Evolutionary conservation across 2,888 invertebrate genomes (phyloP), one percentile per base, ranked within the genome.

Genomic region (Epinotia nisella): DNA sequence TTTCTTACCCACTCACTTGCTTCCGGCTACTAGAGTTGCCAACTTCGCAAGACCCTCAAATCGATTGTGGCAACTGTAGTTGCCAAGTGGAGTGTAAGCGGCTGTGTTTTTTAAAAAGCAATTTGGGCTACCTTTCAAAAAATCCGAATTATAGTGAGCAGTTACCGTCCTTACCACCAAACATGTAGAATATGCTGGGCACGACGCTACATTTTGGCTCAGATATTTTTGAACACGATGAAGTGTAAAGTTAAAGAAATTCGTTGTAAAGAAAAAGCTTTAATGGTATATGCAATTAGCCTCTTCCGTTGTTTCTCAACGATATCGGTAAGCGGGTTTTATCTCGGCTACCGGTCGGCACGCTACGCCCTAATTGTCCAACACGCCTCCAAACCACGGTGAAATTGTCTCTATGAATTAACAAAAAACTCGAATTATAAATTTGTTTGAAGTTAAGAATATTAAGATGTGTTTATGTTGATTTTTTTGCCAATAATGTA

Each of bases 241-340:
- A 24, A 24, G 21, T 2, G 9, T 9, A 35, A 7, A 35, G 9
- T n/a, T n/a, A n/a, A n/a, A n/a, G n/a, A n/a, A 73, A 73, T 61
- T 29, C 7, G 45, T 68, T 64, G 70, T 74, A 62, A 61, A 71
- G 74, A 68, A 71, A 67, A 62, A 60, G 35, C 49, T 72, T 59
- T 74, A 78, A 79, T 77, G 71, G 75, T 45, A 65, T 70, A 60
- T 66, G 81, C 80, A 83, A 88, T 87, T 87, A 87, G 78, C 70
- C 70, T 77, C 84, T 84, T 88, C 87, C 88, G 88, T 82, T 86
- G 83, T 85, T 85, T 82, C 84, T 80, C 81, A 82, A 82, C 83
- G 75, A 79, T 83, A 82, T 80, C 77, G 79, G 75, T 77, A 77
- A 71, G 78, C 79, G 75, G 79, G 80, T 84, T 68, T 85, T 86